phyloP scores from a whole-genome alignment of 2,888 invertebrate genomes.

The Cistogaster globosa region DNA sequence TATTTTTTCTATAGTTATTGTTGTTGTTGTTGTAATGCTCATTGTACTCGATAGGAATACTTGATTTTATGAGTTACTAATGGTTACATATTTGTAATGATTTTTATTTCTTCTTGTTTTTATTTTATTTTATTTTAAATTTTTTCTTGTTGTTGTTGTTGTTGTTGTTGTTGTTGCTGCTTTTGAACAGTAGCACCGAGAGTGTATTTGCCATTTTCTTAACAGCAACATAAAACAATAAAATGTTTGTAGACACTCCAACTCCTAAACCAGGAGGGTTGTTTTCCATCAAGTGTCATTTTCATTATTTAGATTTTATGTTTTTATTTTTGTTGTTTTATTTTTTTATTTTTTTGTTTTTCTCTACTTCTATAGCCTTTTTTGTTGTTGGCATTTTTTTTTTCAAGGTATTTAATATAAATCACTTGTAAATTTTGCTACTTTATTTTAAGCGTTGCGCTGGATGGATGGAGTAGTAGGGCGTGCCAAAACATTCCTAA shows the following conservation, averaged over 20 bases:
- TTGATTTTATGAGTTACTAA: constrained; percentile 58
- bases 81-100: constrained; percentile 43
- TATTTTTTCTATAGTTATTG: background rate
- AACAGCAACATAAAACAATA: constrained; percentile 43
- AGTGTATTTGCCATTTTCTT: constrained; percentile 1
- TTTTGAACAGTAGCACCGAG: no score
- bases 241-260: background rate
- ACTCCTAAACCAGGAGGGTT: constrained; percentile 37
- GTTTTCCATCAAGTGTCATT: constrained; percentile 28
- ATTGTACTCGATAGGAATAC: constrained; percentile 36
- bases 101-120: background rate
- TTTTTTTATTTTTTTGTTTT: background rate
- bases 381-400: background rate
- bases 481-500: constrained; percentile 53
- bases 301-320: constrained; percentile 34
- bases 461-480: constrained; percentile 2
- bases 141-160: no score
- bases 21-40: background rate
- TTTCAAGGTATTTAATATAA: constrained; percentile 52
- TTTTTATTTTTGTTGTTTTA: background rate
- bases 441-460: constrained; percentile 20
- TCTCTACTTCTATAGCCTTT: no score
- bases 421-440: constrained; percentile 60
- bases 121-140: background rate
- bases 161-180: no score